Percentiles rank a stretch among this genome's conserved stretches.
Conservation (phyloP, 2,888 invertebrate genomes). For the Apoderus coryli region DNA sequence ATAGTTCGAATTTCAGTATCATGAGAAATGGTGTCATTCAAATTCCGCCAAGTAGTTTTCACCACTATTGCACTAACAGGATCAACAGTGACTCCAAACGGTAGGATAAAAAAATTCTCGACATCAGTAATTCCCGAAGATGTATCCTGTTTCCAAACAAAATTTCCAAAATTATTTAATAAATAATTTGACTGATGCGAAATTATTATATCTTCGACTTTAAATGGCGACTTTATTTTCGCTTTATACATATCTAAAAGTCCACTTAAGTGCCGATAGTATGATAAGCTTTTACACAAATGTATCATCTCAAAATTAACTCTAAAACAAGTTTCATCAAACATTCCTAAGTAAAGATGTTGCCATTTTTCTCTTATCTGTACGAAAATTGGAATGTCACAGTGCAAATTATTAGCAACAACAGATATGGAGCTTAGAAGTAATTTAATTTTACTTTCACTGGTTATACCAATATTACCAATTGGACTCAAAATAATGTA, state of each 20-base stretch:
- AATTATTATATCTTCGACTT: constrained; percentile 49
- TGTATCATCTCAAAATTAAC: constrained; percentile 86
- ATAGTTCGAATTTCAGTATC: constrained; percentile 82
- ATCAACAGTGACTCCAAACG: constrained; percentile 75
- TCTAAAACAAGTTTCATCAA: constrained; percentile 56
- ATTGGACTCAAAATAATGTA: constrained; percentile 64
- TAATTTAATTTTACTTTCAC: constrained; percentile 61
- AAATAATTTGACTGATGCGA: constrained; percentile 63
- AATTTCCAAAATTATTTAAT: constrained; percentile 35
- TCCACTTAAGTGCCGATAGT: constrained; percentile 71
- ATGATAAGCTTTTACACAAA: constrained; percentile 61
- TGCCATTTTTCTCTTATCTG: constrained; percentile 74
- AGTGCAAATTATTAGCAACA: constrained; percentile 66
- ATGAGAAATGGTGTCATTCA: constrained; percentile 72
- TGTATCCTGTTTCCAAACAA: constrained; percentile 47
- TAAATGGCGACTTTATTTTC: constrained; percentile 55
- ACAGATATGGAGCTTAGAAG: constrained; percentile 70
- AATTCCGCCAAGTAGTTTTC: constrained; percentile 73
- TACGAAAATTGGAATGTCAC: constrained; percentile 73
- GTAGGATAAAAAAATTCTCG: constrained; percentile 43
- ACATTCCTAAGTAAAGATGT: constrained; percentile 65
- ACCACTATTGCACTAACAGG: constrained; percentile 64
- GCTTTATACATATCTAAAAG: constrained; percentile 79
- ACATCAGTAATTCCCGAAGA: constrained; percentile 41
- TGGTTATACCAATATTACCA: constrained; percentile 39